A percentile compares a stretch with the other conserved stretches of the same genome.
These are phyloP conservation scores for Thaumatotibia leucotreta DNA, from an alignment of 1,140 invertebrate genomes.

Conservation along the genomic window DNA sequence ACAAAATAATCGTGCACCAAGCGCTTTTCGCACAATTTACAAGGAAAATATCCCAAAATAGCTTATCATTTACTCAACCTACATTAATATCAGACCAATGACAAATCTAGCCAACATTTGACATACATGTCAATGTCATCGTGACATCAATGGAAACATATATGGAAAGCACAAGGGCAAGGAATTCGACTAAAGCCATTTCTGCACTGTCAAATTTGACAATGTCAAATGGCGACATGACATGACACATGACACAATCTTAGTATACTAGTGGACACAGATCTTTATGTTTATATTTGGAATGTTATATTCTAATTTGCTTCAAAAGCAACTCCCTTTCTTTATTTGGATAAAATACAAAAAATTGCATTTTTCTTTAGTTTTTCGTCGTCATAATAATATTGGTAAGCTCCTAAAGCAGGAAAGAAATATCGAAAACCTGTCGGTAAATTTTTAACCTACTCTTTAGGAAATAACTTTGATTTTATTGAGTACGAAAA, in stretches of 20 bases:
- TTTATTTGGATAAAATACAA: too few relatives aligned
- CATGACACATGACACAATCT: not conserved
- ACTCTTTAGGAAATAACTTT: too few relatives aligned
- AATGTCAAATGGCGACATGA: not conserved
- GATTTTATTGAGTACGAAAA: too few relatives aligned
- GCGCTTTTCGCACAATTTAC: not conserved
- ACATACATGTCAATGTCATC: not conserved
- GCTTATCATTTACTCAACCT: not conserved
- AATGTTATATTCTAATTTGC: too few relatives aligned
- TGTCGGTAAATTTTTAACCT: too few relatives aligned
- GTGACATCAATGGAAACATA: not conserved
- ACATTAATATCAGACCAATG: not conserved
- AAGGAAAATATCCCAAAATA: not conserved
- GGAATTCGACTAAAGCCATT: not conserved
- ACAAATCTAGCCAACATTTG: not conserved
- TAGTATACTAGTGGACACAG: not conserved
- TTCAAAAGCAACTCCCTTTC: too few relatives aligned
- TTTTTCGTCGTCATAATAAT: too few relatives aligned
- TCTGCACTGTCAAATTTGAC: not conserved
- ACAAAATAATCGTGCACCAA: not conserved
- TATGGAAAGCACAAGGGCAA: conserved; percentile 1
- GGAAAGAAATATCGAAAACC: too few relatives aligned
- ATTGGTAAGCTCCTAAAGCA: too few relatives aligned
- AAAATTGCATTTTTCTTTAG: too few relatives aligned
- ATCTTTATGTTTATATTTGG: too few relatives aligned